Evolutionary conservation across 2,888 invertebrate species (phyloP).

Genomic region (Leptinotarsa haldemani): DNA sequence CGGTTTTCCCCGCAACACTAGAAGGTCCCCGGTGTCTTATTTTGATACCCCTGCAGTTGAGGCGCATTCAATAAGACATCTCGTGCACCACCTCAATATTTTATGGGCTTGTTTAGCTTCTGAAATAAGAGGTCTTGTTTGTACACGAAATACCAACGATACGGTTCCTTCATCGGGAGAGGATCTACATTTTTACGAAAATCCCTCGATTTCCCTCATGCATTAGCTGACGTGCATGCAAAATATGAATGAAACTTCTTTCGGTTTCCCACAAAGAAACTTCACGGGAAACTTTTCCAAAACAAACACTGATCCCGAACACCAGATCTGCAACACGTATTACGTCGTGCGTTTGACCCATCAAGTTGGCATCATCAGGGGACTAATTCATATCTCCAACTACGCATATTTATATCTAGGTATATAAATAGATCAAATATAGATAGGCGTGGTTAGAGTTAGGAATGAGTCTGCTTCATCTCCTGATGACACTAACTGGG

Average conservation of each 20-base stretch:
- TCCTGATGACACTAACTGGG: no score
- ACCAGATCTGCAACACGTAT: neutral
- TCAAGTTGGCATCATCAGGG: no score
- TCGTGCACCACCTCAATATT: constrained; percentile 14
- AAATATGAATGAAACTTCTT: neutral
- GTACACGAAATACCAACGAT: neutral
- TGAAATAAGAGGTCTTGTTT: neutral
- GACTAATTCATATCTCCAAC: no score
- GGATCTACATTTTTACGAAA: constrained; percentile 5
- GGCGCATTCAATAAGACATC: constrained; percentile 40
- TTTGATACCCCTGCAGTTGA: constrained; percentile 37
- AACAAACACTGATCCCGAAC: neutral
- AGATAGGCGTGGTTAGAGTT: no score
- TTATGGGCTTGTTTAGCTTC: constrained; percentile 10
- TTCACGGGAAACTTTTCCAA: neutral
- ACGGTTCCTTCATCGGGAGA: constrained; percentile 4
- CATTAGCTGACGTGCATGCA: neutral
- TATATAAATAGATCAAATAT: no score
- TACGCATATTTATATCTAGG: no score
- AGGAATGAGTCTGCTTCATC: no score
- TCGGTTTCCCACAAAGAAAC: neutral
- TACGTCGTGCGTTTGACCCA: no score
- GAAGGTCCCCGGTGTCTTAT: constrained; percentile 45
- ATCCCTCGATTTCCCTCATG: neutral
- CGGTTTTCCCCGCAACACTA: constrained; percentile 47